phyloP scores from a whole-genome alignment of 2,113 vertebrate species.

The Eublepharis macularius region DNA sequence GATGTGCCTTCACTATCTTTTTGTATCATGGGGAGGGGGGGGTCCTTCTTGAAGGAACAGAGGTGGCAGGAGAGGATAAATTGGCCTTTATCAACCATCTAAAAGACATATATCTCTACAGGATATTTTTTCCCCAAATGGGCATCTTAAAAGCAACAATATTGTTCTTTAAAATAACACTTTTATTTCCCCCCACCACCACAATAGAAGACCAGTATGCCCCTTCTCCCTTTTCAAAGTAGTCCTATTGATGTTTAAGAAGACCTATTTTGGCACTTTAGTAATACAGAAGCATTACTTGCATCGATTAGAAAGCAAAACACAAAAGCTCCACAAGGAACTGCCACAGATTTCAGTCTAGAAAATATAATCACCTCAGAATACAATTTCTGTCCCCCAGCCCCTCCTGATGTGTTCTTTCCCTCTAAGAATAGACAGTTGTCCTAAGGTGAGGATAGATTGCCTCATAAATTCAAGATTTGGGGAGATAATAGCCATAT shows the following conservation, averaged over 20 bases:
- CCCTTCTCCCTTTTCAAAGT: neutral
- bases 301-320: neutral
- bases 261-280: neutral
- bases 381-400: neutral
- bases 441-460: neutral
- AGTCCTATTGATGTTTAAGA: neutral
- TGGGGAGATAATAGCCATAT: neutral
- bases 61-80: neutral
- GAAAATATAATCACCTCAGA: neutral
- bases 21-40: neutral
- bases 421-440: neutral
- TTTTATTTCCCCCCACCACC: neutral
- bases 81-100: neutral
- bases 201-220: neutral
- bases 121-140: neutral
- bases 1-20: conserved; percentile 35
- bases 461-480: neutral
- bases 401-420: neutral
- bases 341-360: neutral
- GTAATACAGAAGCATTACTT: neutral
- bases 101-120: neutral
- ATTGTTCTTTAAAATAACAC: neutral
- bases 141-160: neutral
- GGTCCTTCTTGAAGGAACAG: neutral
- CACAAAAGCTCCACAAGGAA: neutral